Evolutionary conservation across 2,113 vertebrate species (phyloP), one percentile per base, ranked within the genome.

Genomic region (Thryonomys swinderianus): DNA sequence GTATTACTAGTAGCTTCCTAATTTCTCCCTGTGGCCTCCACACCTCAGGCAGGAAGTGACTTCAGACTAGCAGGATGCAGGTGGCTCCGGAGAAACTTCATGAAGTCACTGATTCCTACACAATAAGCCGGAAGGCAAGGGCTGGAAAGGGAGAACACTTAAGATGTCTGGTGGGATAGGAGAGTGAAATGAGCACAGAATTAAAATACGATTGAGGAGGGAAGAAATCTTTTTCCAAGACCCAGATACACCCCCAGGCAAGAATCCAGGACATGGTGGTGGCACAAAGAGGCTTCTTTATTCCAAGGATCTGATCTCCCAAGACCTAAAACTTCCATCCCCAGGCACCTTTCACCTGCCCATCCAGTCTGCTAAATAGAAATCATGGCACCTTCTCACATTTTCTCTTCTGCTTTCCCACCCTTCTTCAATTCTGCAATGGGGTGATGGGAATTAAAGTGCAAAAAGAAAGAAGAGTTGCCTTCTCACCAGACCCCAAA

Each of bases 1-100:
- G 57, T 66, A 91, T 88, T 92, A 76, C 86, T 90, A 67, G 64
- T 95, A 79, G 37, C 48, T 96, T 93, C 76, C 95, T 74, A 85
- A 57, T 91, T 97, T 95, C 80, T 95, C 94, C 48, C 64, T 45
- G 89, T 55, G 25, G 25, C 79, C 86, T 93, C 93, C 79, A 87
- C 88, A 91, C 76, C 82, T 95, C 67, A 51, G 48, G 67, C 94
- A 97, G 97, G 97, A 98, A 97, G 94, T 97, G 96, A 97, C 92
- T 91, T 96, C 96, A 98, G 86, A 94, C 89, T 16, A 62, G 94
- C 97, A 96, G 97, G 97, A 98, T 97, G 95, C 97, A 98, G 97
- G 97, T 98, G 97, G 97, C 95, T 98, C 97, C 96, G 95, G 97
- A 95, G 79, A 94, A 94, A 81, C 93, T 94, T 96, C 71, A 87